Conservation (phyloP, 2,113 vertebrate genomes). For the Pithys albifrons region DNA sequence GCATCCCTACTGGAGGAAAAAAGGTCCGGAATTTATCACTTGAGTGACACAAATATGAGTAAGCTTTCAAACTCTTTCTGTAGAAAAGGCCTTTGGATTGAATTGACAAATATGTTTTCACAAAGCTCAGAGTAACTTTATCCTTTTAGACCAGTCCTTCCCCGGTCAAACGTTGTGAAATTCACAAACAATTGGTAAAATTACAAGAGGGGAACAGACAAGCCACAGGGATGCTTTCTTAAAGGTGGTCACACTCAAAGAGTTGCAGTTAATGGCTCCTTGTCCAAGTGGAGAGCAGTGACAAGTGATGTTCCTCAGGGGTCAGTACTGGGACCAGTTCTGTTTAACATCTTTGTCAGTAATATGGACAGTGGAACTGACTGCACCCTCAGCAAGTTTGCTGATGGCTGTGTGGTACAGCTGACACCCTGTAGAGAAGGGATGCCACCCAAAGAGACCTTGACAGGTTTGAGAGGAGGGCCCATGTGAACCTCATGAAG, state of each 20-base stretch:
- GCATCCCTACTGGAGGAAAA: background rate
- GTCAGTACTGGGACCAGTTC: background rate
- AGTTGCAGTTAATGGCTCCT: background rate
- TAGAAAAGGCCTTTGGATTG: background rate
- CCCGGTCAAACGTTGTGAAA: background rate
- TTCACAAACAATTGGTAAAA: background rate
- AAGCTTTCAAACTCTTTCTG: background rate
- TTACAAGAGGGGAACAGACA: background rate
- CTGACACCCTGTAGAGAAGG: background rate
- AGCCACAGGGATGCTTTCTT: background rate
- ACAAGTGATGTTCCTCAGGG: background rate
- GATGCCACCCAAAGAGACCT: background rate
- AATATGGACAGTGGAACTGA: background rate
- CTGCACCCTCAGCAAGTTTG: background rate
- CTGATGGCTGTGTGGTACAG: background rate
- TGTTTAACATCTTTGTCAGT: background rate
- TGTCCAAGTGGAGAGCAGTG: background rate
- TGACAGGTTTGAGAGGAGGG: background rate
- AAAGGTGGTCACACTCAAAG: background rate
- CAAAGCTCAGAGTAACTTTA: background rate
- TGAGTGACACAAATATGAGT: background rate
- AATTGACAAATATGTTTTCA: background rate
- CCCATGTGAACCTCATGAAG: background rate
- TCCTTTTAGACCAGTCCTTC: background rate
- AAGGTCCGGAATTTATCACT: background rate